Evolutionary conservation across 2,113 vertebrate species (phyloP), one percentile per base, ranked within the genome.

Genomic region (Phodopus roborovskii): DNA sequence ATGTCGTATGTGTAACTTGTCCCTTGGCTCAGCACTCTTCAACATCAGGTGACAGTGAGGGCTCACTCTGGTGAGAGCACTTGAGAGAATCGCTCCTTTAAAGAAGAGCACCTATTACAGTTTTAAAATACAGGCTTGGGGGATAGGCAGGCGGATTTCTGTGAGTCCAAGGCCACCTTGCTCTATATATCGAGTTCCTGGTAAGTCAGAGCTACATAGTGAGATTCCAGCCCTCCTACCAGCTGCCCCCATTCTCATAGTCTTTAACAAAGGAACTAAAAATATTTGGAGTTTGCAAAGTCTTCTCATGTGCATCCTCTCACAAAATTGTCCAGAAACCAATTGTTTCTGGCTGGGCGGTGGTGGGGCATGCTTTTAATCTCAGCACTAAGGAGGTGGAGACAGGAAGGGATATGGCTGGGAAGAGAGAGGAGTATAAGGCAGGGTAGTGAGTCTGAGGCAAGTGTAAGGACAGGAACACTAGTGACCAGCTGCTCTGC

Each of bases 231-330:
- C 78, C n/a, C 30, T 17, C 36, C 13, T 56, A 3, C 1, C 45
- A 7, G 10, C 33, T n/a, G 26, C 87, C 45, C 88, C 60, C 42
- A 90, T 79, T 90, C 62, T 93, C 45, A 22, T 3, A 70, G 33
- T 95, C 42, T 90, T 89, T 36, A 88, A 83, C 88, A 48, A 78
- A 89, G 33, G 2, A 39, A 60, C 10, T 58, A 90, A 81, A 20
- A 56, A 74, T 42, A 20, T 83, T 28, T 90, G 48, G 56, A 93
- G 85, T 78, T 90, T 91, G 60, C 13, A 91, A 50, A 73, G 60
- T 94, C 45, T 91, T 95, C 53, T 92, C 33, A 93, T 68, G 74
- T 2, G n/a, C 26, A 82, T 22, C 78, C 82, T 73, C 56, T 91
- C 39, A 48, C 11, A 5, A 66, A 90, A 86, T 24, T 24, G 39